These are phyloP conservation scores for Passerina amoena DNA, from an alignment of 2,113 vertebrate species.

Conservation along the genomic window DNA sequence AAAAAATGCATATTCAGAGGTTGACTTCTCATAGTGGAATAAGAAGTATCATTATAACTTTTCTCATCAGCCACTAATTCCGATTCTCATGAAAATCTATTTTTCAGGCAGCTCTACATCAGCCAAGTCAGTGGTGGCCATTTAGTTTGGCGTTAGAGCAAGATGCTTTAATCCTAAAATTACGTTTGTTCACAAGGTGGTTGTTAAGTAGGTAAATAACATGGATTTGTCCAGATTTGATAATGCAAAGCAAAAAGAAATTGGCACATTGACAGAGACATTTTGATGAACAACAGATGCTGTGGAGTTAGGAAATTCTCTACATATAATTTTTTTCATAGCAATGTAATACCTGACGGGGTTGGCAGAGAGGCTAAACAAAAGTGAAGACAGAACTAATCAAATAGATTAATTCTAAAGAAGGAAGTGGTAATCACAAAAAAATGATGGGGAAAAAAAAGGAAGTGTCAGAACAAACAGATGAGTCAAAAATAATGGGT, in stretches of 20 bases:
- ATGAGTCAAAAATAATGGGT: not conserved
- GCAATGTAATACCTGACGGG: not conserved
- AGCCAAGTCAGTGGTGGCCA: not conserved
- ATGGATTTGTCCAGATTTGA: not conserved
- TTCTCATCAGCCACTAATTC: not conserved
- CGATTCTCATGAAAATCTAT: not conserved
- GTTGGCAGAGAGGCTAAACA: not conserved
- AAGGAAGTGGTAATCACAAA: not conserved
- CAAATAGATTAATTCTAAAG: not conserved
- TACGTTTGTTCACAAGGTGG: not conserved
- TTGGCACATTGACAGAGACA: not conserved
- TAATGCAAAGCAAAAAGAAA: not conserved
- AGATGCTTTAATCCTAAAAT: not conserved
- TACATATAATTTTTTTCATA: not conserved
- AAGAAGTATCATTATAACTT: not conserved
- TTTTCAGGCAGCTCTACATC: not conserved
- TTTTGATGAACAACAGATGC: not conserved
- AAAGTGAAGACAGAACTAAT: not conserved
- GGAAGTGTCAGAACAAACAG: not conserved
- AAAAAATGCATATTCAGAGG: not conserved
- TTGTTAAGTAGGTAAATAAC: not conserved
- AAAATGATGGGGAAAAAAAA: rapidly evolving
- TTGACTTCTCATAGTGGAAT: not conserved
- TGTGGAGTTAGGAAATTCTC: not conserved
- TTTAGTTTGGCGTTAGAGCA: not conserved